A percentile compares a stretch with the other conserved stretches of the same genome.
These are phyloP conservation scores for Anhinga anhinga DNA, from an alignment of 2,113 vertebrate genomes.

Conservation along the genomic window DNA sequence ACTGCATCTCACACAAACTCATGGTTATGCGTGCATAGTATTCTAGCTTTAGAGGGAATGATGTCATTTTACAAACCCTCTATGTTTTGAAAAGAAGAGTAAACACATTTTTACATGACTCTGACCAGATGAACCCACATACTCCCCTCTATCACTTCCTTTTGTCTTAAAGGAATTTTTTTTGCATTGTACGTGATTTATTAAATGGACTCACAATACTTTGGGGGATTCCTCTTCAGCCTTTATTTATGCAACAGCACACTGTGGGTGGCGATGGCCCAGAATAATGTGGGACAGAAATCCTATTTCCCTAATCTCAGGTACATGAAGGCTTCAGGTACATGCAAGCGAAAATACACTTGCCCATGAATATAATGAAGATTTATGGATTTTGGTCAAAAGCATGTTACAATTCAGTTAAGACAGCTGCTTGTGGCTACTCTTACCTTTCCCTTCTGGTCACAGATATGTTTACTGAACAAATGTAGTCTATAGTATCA, in stretches of 20 bases:
- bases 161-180: not conserved
- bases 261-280: not conserved
- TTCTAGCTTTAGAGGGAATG: conserved; percentile 71
- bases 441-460: not conserved
- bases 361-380: not conserved
- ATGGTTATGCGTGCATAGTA: conserved; percentile 59
- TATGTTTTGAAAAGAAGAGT: too few species aligned
- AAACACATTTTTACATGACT: conserved; percentile 22
- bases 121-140: conserved; percentile 41
- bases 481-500: not conserved
- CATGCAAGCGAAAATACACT: not conserved
- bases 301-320: not conserved
- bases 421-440: not conserved
- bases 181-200: not conserved
- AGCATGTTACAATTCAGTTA: not conserved
- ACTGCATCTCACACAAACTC: conserved; percentile 67
- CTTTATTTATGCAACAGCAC: not conserved
- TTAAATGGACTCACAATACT: not conserved
- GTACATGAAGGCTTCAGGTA: not conserved
- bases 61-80: too few species aligned
- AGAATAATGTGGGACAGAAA: not conserved
- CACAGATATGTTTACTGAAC: not conserved
- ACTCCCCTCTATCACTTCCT: not conserved
- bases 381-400: not conserved
- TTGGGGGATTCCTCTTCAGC: not conserved